These are phyloP conservation scores for Cephalopachus bancanus DNA, from an alignment of 2,797 vertebrate species.

Conservation along the genomic window DNA sequence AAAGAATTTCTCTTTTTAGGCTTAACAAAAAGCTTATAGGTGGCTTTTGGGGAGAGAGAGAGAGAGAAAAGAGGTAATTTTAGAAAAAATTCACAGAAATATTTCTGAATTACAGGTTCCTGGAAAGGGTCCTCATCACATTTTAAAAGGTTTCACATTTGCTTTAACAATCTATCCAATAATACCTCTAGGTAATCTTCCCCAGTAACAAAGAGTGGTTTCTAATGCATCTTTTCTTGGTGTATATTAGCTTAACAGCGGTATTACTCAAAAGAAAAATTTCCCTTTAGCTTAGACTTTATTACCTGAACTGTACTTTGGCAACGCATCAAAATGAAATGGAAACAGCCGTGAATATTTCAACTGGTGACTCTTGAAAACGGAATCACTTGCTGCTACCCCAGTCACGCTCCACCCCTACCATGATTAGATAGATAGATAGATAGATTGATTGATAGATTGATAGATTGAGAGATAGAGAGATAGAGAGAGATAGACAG, in stretches of 20 bases:
- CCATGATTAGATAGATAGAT: not conserved
- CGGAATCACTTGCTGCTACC: not conserved
- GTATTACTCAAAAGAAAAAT: conserved; percentile 44
- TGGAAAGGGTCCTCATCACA: conserved; percentile 35
- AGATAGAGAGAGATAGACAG: not conserved
- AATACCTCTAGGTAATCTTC: conserved; percentile 11
- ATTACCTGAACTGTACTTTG: conserved; percentile 37
- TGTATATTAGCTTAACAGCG: not conserved
- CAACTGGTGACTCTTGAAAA: conserved; percentile 15
- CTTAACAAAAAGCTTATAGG: not conserved
- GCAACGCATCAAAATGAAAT: conserved; percentile 44
- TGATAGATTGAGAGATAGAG: not conserved
- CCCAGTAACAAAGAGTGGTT: conserved; percentile 28
- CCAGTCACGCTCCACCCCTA: not conserved
- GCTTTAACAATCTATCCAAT: conserved; percentile 63
- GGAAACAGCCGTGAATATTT: conserved; percentile 16
- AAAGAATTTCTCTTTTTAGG: conserved; percentile 13
- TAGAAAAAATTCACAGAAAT: conserved; percentile 55
- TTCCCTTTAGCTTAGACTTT: conserved; percentile 42
- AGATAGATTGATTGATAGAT: not conserved
- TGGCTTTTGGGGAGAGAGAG: not conserved
- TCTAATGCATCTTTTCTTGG: not conserved
- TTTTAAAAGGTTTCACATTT: conserved; percentile 62
- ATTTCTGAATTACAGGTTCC: conserved; percentile 59
- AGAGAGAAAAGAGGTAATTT: conserved; percentile 7